Evolutionary conservation across 2,797 vertebrate genomes (phyloP), one percentile per base, ranked within the genome.

Genomic region (Enteromius unitaeniatus): DNA sequence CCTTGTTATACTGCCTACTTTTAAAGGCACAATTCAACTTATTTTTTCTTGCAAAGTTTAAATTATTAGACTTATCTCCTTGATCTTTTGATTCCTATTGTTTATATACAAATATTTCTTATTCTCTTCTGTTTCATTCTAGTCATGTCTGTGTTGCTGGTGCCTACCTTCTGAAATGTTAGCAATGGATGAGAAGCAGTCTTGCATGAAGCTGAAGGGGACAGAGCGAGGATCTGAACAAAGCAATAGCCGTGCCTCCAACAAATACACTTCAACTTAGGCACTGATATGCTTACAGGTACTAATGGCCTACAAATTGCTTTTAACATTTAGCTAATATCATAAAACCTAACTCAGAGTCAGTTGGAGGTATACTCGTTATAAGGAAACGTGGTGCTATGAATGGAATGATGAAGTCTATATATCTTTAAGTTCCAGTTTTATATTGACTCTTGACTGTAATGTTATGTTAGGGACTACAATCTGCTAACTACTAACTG

Each of bases 81-180:
- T 34, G 17, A 69, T 72, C 4, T 40, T 15, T 21, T 55, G 2
- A 23, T 47, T 53, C 72, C 2, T 21, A 14, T 14, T 42, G n/a
- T 67, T 45, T 42, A 58, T 31, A 5, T 84, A 15, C 84, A 23
- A 67, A 11, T 23, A 78, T 55, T 42, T 1, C 6, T 31, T 68
- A 19, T 72, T 17, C 76, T 37, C 14, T 34, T 68, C 19, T 68
- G 3, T 58, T 73, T 17, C 42, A 6, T 28, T 60, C 13, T n/a
- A 99, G 98, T 98, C 97, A 1, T 98, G 97, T 89, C 92, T 99
- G 83, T 98, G 96, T 89, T 99, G 97, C 91, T 99, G 98, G 96
- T 97, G 96, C 88, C 94, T 97, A 45, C 96, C 97, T 26, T 95
- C 96, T 70, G 97, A 99, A 89, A 95, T 96, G 89, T 88, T 97